These are phyloP conservation scores for Iguana delicatissima DNA, from an alignment of 2,797 vertebrate species.

Conservation along the genomic window DNA sequence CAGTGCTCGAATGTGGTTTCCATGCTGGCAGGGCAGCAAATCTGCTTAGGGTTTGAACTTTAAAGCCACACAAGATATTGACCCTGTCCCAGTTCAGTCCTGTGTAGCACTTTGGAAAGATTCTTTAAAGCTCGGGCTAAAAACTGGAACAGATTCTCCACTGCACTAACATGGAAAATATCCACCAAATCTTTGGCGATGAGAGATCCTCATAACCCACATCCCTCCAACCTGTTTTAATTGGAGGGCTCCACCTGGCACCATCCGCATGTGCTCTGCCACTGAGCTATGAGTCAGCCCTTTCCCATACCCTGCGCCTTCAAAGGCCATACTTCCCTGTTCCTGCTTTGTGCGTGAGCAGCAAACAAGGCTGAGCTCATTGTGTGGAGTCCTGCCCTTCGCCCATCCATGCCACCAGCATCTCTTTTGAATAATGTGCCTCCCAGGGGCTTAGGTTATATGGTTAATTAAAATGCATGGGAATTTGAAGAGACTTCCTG, in stretches of 20 bases:
- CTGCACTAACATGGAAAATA: too few relatives aligned
- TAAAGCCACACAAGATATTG: too few relatives aligned
- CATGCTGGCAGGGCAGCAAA: too few relatives aligned
- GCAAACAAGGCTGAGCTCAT: neutral
- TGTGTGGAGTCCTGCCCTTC: neutral
- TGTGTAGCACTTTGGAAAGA: neutral
- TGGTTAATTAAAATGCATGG: conserved; percentile 41
- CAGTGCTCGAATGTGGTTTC: too few relatives aligned
- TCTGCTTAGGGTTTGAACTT: too few relatives aligned
- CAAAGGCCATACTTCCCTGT: neutral
- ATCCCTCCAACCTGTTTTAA: too few relatives aligned
- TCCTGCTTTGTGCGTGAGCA: neutral
- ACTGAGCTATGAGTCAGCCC: too few relatives aligned
- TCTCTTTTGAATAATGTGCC: neutral
- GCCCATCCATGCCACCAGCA: neutral
- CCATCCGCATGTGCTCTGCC: neutral
- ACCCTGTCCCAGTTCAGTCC: too few relatives aligned
- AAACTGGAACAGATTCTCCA: too few relatives aligned
- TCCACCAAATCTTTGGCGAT: neutral
- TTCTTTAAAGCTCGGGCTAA: too few relatives aligned
- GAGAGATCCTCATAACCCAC: too few relatives aligned
- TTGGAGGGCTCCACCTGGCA: neutral
- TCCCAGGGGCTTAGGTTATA: neutral
- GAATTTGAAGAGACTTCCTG: neutral
- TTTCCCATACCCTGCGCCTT: neutral